Evolutionary conservation across 2,888 invertebrate species (phyloP), one percentile per base, ranked within the genome.

Genomic region (Hybos culiciformis): DNA sequence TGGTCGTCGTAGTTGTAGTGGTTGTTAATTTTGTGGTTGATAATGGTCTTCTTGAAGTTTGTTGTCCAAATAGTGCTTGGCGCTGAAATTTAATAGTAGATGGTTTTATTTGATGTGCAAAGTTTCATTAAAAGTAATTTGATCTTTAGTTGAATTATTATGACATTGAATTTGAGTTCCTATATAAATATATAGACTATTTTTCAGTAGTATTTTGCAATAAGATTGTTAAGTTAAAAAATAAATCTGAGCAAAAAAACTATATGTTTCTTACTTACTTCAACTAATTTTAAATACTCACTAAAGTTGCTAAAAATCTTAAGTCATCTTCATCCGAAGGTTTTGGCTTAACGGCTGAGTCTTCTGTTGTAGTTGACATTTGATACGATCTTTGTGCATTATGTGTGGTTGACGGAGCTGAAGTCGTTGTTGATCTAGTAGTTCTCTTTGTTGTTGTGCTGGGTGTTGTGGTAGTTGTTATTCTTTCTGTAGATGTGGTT

Each of bases 301-400:
- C 73, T 70, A 75, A 66, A 54, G 75, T 72, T 56, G 74, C 67
- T 38, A 76, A 58, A 57, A 76, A 75, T 37, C 69, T 70, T 48
- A 75, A 59, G 56, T 75, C 74, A 49, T 75, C 73, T 60, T 68
- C 57, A 43, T 69, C 69, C 12, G 72, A 68, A 54, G 68, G 70
- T n/a, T 71, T 71, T 12, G 45, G n/a, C n/a, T n/a, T n/a, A n/a
- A n/a, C 44, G 23, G 46, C 44, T 19, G 58, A 54, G 46, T 63
- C 53, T 52, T 68, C 67, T 50, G 64, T 67, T n/a, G 59, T 55
- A 45, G 58, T 55, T 37, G 54, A 51, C 29, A 56, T 54, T 47
- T 60, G 62, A 53, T 65, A 63, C 48, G 39, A 20, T 40, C 37
- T 31, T 17, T 21, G 15, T 38, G 41, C 14, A 17, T 24, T 34